Evolutionary conservation across 2,113 vertebrate species (phyloP).

Genomic region (Atlantisia rogersi): DNA sequence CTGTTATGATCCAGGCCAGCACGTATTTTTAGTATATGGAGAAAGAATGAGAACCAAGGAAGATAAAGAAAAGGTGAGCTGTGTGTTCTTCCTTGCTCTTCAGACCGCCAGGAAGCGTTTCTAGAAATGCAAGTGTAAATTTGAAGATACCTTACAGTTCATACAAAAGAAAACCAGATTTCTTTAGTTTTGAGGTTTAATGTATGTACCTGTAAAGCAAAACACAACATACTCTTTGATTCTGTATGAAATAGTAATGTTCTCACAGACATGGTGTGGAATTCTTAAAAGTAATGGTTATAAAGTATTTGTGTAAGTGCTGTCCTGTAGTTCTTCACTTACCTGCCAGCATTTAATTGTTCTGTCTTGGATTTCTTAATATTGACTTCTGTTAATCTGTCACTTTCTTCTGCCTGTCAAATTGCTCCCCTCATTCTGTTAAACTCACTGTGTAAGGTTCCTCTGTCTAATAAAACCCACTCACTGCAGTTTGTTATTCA

Average conservation of each 20-base stretch:
- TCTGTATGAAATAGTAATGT: not conserved
- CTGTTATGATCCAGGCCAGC: constrained; percentile 90
- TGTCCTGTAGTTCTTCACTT: not conserved
- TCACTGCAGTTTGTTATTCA: not conserved
- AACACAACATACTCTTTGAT: not conserved
- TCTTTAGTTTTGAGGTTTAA: not conserved
- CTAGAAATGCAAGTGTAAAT: not conserved
- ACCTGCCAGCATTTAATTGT: not conserved
- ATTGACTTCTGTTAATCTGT: not conserved
- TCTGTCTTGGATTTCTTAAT: not conserved
- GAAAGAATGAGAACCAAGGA: constrained; percentile 91
- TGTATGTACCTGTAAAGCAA: not conserved
- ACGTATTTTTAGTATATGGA: constrained; percentile 90
- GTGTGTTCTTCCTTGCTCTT: not conserved
- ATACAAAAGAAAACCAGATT: not conserved
- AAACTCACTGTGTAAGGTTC: not conserved
- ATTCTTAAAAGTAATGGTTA: not conserved
- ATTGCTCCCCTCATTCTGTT: not conserved
- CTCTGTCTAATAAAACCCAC: not conserved
- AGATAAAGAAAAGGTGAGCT: constrained; percentile 87
- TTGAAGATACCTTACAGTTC: not conserved
- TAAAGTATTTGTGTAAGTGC: not conserved
- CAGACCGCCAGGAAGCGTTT: not conserved
- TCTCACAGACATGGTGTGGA: not conserved
- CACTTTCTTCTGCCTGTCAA: not conserved